Base-by-base conservation (phyloP, 2,113 vertebrate genomes). In the Solenodon paradoxus region DNA sequence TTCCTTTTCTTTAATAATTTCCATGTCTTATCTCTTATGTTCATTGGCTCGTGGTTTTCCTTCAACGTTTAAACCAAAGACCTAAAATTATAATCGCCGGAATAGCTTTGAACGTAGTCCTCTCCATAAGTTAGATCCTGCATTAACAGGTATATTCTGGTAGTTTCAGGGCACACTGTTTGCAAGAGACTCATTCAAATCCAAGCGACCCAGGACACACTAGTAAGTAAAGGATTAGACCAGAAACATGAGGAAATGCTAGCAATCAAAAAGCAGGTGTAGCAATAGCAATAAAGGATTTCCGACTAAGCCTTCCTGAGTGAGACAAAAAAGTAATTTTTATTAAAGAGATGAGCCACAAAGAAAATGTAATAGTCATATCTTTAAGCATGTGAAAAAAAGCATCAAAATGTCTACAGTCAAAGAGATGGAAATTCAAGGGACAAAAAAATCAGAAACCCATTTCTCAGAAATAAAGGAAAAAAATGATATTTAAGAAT, bases 371-470 rank as follows among this genome's bases (percentile, higher is more conserved):
- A 78, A 85, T 2, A 69, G n/a, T n/a, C 61, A 22, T 83, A 59
- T 35, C 49, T 45, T 12, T 22, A 66, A 19, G 30, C 40, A 59
- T 20, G 57, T n/a, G n/a, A n/a, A 49, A 66, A 9, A 68, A 59
- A 61, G 11, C 13, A 90, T 17, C 26, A 51, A 77, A 42, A 77
- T 35, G 17, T 24, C 16, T 40, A 7, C 13, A 84, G 79, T 35
- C 75, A 64, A 72, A 90, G 28, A 61, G 17, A 2, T 0, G 71
- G 32, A 38, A 84, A 59, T 61, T 78, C 61, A 85, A 69, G 42
- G 51, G n/a, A 77, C 42, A 94, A 77, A 68, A 94, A 68, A 40
- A 51, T 19, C 47, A 49, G 13, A 63, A 77, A 40, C 26, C 40
- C 20, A 35, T 26, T 9, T 90, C n/a, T 83, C 51, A 68, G n/a